These are phyloP conservation scores for Patiria miniata DNA, from an alignment of 35 echinoderm and acorn worm species.

Conservation along the genomic window DNA sequence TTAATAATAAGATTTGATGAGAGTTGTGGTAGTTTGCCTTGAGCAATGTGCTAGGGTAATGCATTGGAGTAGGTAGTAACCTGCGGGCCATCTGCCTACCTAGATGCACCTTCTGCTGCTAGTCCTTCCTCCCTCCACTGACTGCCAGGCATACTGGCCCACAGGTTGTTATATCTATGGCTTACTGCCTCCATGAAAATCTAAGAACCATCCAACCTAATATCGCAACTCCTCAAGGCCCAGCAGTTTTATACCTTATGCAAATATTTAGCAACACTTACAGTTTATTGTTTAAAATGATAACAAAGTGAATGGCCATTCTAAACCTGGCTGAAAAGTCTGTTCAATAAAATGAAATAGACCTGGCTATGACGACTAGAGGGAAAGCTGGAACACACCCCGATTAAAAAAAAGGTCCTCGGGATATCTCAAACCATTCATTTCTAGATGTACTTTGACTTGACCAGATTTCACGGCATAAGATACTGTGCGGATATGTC, in stretches of 20 bases:
- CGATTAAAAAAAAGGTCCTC: no score
- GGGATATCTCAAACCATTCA: no score
- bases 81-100: slow-evolving; percentile 10
- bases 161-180: slow-evolving; percentile 12
- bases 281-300: slow-evolving; percentile 32
- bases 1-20: slow-evolving; percentile 32
- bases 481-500: background rate
- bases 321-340: slow-evolving; percentile 7
- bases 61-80: background rate
- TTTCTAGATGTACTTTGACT: no score
- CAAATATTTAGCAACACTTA: slow-evolving; percentile 34
- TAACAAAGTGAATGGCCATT: slow-evolving; percentile 5
- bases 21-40: background rate
- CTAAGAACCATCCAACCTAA: background rate
- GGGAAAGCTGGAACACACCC: no score
- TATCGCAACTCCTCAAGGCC: slow-evolving; percentile 15
- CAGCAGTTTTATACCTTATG: slow-evolving; percentile 17
- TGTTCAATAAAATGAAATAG: background rate
- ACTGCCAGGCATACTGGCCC: background rate
- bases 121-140: background rate
- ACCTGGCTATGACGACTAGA: background rate
- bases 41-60: background rate
- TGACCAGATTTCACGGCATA: no score
- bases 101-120: background rate
- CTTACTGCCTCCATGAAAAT: slow-evolving; percentile 15